Evolutionary conservation across 2,888 invertebrate genomes (phyloP).

Genomic region (Aleiodes alternator): DNA sequence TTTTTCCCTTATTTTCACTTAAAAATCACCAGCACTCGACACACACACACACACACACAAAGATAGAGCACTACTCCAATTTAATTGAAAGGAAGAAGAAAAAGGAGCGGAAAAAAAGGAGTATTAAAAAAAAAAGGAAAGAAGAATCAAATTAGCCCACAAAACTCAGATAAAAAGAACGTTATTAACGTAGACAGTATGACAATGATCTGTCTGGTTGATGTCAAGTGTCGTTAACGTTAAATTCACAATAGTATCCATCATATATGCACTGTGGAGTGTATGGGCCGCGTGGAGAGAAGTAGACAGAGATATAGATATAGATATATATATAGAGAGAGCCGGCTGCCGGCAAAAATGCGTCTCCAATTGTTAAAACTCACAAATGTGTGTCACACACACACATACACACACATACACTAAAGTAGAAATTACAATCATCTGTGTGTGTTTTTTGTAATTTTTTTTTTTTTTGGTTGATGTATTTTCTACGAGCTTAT

Average conservation of each 20-base stretch:
- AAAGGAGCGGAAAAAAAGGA: neutral
- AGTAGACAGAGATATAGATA: no score
- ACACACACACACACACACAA: neutral
- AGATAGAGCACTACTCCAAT: neutral
- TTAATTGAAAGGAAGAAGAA: slow-evolving; percentile 34
- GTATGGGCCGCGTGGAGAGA: slow-evolving; percentile 28
- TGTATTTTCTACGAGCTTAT: neutral
- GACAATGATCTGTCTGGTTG: slow-evolving; percentile 60
- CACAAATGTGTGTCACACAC: neutral
- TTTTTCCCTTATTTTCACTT: neutral
- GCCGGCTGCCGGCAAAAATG: slow-evolving; percentile 30
- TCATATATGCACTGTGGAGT: slow-evolving; percentile 58
- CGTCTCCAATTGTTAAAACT: slow-evolving; percentile 15
- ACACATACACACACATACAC: neutral
- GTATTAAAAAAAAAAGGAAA: slow-evolving; percentile 1
- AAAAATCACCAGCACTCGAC: slow-evolving; percentile 7
- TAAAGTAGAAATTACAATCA: slow-evolving; percentile 9
- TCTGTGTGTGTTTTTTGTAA: neutral
- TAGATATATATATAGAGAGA: neutral
- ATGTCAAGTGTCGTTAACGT: slow-evolving; percentile 58
- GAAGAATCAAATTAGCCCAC: slow-evolving; percentile 21
- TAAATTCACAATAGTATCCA: slow-evolving; percentile 64
- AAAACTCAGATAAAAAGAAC: slow-evolving; percentile 19
- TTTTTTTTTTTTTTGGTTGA: no score
- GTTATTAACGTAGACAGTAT: slow-evolving; percentile 9